These are phyloP conservation scores for Lophotis ruficrista DNA, from an alignment of 2,113 vertebrate genomes.

Conservation along the genomic window DNA sequence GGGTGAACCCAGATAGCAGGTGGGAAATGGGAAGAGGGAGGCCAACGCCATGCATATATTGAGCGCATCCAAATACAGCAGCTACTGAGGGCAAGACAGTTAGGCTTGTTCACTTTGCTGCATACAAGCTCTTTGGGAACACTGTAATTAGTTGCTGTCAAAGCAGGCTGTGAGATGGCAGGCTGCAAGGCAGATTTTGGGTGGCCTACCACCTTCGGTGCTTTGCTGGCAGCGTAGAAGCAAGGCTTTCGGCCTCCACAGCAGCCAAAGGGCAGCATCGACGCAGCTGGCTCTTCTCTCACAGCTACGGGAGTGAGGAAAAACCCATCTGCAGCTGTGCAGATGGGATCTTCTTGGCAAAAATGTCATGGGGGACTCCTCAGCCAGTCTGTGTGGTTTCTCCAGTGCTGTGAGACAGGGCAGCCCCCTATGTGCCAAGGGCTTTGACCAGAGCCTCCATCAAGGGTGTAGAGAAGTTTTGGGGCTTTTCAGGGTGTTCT, in stretches of 20 bases:
- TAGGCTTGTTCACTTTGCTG: neutral
- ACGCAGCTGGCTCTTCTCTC: neutral
- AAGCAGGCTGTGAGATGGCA: neutral
- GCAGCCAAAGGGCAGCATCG: neutral
- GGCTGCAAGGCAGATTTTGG: accelerated
- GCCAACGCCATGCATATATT: accelerated
- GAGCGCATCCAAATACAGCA: neutral
- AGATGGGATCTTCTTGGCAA: neutral
- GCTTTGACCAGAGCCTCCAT: neutral
- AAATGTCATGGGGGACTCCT: neutral
- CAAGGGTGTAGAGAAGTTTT: neutral
- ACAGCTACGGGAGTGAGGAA: neutral
- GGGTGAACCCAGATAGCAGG: neutral
- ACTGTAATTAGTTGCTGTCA: neutral
- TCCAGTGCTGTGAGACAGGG: accelerated
- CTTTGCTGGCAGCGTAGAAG: neutral
- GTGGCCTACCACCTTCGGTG: neutral
- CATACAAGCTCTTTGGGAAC: neutral
- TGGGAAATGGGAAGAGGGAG: neutral
- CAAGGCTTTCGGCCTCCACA: neutral
- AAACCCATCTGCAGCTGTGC: neutral
- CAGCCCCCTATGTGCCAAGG: accelerated
- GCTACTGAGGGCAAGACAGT: neutral
- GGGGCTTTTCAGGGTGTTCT: neutral
- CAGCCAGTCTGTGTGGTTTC: neutral